These are phyloP conservation scores for Stenolophus ochropezus DNA, from an alignment of 2,888 invertebrate genomes.

Conservation along the genomic window DNA sequence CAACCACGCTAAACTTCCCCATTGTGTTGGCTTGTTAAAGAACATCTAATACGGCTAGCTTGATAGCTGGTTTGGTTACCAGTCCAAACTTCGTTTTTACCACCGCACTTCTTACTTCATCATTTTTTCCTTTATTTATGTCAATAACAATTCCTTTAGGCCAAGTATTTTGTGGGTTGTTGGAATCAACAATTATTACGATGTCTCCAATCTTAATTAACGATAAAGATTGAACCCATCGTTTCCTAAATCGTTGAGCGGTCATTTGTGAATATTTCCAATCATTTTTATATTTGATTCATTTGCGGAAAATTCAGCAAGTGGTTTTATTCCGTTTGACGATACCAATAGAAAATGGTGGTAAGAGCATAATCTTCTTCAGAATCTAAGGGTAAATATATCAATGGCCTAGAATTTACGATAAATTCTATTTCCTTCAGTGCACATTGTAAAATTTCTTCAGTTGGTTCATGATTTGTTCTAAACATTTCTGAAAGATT, in stretches of 20 bases:
- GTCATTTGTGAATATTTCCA: slow-evolving; percentile 28
- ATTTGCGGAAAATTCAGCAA: slow-evolving; percentile 15
- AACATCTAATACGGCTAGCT: no score
- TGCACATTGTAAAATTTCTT: slow-evolving; percentile 60
- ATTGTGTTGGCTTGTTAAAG: no score
- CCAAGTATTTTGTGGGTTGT: no score
- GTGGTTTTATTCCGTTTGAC: slow-evolving; percentile 39
- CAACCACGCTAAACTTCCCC: no score
- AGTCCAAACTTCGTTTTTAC: no score
- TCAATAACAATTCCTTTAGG: no score
- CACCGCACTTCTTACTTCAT: no score
- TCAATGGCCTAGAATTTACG: slow-evolving; percentile 55
- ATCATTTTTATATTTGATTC: slow-evolving; percentile 35
- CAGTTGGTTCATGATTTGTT: slow-evolving; percentile 60
- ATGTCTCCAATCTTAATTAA: no score
- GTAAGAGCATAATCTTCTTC: slow-evolving; percentile 39
- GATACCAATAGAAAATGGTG: neutral
- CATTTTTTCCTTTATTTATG: no score
- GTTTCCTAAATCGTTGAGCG: slow-evolving; percentile 57
- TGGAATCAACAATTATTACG: no score
- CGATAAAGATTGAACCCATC: no score
- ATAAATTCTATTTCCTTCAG: slow-evolving; percentile 51
- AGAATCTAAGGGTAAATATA: slow-evolving; percentile 55
- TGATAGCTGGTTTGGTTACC: no score
- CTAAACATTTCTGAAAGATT: slow-evolving; percentile 61